Evolutionary conservation across 1,140 invertebrate genomes (phyloP).

Genomic region (Cheumatopsyche charites): DNA sequence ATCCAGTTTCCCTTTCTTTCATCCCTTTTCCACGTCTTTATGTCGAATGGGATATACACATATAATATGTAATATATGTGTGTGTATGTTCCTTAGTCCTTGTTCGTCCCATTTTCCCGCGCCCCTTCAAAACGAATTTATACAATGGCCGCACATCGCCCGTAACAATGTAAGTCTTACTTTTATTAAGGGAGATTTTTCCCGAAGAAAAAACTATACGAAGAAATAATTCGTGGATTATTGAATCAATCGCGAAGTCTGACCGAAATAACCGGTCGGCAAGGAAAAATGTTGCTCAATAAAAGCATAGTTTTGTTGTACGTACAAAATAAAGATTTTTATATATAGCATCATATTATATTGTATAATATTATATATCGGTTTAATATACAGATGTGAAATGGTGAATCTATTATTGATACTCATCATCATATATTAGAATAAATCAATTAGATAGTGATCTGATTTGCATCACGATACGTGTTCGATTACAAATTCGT

Average conservation of each 20-base stretch:
- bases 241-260: constrained; percentile 9
- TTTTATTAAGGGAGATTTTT: constrained; percentile 22
- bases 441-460: too few relatives aligned
- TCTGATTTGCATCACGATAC: too few relatives aligned
- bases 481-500: too few relatives aligned
- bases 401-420: too few relatives aligned
- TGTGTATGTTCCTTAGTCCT: not conserved
- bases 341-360: too few relatives aligned
- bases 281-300: constrained; percentile 1
- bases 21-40: not conserved
- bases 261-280: not conserved
- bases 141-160: not conserved
- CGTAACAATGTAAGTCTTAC: constrained; percentile 18
- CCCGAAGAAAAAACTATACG: not conserved
- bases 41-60: too few relatives aligned
- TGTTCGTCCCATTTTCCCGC: not conserved
- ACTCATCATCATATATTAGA: too few relatives aligned
- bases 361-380: not conserved
- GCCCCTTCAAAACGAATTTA: constrained; percentile 21
- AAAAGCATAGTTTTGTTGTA: not conserved
- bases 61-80: not conserved
- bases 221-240: constrained; percentile 20
- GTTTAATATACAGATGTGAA: too few relatives aligned
- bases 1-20: not conserved
- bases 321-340: too few relatives aligned